Base-by-base conservation (phyloP, 2,113 vertebrate species). In the Megaceryle torquata region DNA sequence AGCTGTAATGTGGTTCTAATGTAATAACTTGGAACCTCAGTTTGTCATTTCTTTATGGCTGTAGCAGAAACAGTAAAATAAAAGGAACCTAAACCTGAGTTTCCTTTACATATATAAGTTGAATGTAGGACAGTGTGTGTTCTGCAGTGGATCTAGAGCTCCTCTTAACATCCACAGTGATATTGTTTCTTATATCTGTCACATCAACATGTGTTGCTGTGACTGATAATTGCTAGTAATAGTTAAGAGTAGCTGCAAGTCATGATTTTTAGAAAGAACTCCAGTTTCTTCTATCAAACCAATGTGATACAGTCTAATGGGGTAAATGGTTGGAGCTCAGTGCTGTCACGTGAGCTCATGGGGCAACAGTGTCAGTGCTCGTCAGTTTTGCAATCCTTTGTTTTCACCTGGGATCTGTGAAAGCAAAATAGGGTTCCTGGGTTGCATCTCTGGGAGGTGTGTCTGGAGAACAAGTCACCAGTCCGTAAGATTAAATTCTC, bases 371-470 rank as follows among this genome's bases (percentile, higher is more conserved):
- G 13, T 26, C 10, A 9, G 17, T 44, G 87, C 78, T 88, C 15
- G 28, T 33, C 13, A 3, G 28, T 19, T 16, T 11, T n/a, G 39
- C 18, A 25, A 4, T 8, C 14, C 0, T 2, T 37, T 43, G 31
- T 48, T 81, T 50, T 53, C 65, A 61, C 20, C 65, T 71, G 79
- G 54, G 48, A 65, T n/a, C 46, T 39, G 1, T 50, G 70, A 33
- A 82, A 56, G 15, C 39, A 56, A 31, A 81, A 9, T 0, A 13
- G 13, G 48, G 13, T 21, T 61, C 50, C 1, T 15, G 71, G 46
- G 9, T 2, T 69, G 15, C n/a, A 22, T 6, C 67, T 85, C 61
- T 48, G 43, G 51, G 22, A 87, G 28, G 21, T 60, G 18, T 10
- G 18, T 24, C 54, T 41, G 37, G 71, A 88, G 68, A 80, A 26